Evolutionary conservation across 2,888 invertebrate species (phyloP).

Genomic region (Xiphydria camelus): DNA sequence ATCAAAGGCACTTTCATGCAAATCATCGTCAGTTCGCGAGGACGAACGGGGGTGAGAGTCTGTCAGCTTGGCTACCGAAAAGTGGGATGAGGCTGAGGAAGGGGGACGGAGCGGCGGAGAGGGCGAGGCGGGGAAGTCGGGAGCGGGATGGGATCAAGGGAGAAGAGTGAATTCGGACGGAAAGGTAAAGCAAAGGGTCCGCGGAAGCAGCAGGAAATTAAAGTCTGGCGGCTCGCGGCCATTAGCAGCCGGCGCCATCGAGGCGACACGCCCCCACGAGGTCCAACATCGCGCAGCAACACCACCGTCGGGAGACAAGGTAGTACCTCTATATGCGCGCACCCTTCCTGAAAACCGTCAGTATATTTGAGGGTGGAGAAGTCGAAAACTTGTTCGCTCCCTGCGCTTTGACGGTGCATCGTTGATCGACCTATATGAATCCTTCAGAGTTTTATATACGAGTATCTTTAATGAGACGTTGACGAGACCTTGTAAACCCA

Average conservation of each 20-base stretch:
- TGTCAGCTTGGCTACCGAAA: conserved; percentile 28
- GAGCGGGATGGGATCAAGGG: conserved; percentile 38
- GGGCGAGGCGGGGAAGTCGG: conserved; percentile 24
- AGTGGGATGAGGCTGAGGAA: too few relatives aligned
- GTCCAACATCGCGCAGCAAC: conserved; percentile 47
- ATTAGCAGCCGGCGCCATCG: conserved; percentile 59
- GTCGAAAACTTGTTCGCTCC: too few relatives aligned
- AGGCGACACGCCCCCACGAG: conserved; percentile 57
- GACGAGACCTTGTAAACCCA: too few relatives aligned
- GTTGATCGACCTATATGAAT: too few relatives aligned
- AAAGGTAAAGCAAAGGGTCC: conserved; percentile 54
- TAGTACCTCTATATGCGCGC: too few relatives aligned
- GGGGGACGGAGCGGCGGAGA: conserved; percentile 19
- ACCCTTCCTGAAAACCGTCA: too few relatives aligned
- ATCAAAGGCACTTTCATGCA: conserved; percentile 43
- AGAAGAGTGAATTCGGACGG: conserved; percentile 44
- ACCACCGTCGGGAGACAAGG: too few relatives aligned
- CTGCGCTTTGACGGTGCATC: too few relatives aligned
- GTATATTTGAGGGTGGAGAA: too few relatives aligned
- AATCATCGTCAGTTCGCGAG: too few relatives aligned
- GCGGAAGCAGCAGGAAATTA: conserved; percentile 60
- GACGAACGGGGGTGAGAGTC: conserved; percentile 8
- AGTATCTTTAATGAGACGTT: too few relatives aligned
- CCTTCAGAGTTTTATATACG: too few relatives aligned
- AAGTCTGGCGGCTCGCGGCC: conserved; percentile 59